phyloP scores from a whole-genome alignment of 2,797 vertebrate genomes.

The Adelosebastes latens region DNA sequence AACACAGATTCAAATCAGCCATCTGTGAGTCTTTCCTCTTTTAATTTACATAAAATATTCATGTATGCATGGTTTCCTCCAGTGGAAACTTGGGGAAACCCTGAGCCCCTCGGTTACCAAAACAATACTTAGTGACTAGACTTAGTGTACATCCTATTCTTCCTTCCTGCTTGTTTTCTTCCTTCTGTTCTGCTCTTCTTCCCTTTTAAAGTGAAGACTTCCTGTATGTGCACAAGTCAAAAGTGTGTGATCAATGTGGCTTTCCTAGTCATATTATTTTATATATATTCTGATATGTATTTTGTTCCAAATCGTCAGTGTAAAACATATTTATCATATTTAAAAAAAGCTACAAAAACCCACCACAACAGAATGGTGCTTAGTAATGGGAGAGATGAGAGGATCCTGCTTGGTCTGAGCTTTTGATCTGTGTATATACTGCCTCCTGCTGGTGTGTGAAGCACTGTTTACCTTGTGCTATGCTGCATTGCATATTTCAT shows the following conservation, averaged over 20 bases:
- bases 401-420: background rate
- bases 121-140: constrained; percentile 62
- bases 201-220: constrained; percentile 5
- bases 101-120: constrained; percentile 54
- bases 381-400: background rate
- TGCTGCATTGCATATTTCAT: constrained; percentile 13
- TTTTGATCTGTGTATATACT: constrained; percentile 44
- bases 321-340: background rate
- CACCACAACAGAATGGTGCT: background rate
- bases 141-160: constrained; percentile 11
- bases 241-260: background rate
- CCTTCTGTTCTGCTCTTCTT: background rate
- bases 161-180: background rate
- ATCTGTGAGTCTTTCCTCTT: constrained; percentile 68
- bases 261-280: background rate
- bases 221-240: background rate
- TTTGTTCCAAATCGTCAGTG: background rate
- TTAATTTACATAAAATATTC: constrained; percentile 81
- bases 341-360: background rate
- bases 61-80: constrained; percentile 69
- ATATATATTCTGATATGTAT: background rate
- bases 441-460: constrained; percentile 69
- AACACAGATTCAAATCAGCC: constrained; percentile 66
- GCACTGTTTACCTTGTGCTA: background rate
- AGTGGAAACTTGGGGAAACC: constrained; percentile 75